Percentiles rank a stretch among this genome's conserved stretches.
Evolutionary conservation across 2,888 invertebrate genomes (phyloP).

Genomic region (Nymphalis polychloros): DNA sequence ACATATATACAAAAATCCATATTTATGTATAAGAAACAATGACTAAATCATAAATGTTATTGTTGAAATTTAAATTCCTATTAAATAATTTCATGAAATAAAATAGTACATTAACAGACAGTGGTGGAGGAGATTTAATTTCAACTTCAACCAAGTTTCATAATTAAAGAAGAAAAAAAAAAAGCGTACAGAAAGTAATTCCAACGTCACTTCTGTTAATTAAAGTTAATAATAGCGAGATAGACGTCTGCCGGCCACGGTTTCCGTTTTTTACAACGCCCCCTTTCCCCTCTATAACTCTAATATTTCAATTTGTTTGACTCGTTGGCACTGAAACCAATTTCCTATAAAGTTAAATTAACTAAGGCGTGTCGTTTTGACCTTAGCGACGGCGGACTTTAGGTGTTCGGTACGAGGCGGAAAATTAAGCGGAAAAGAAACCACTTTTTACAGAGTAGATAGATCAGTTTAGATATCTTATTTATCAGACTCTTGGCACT

Average conservation of each 20-base stretch:
- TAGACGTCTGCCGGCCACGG: constrained; percentile 22
- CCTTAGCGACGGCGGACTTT: constrained; percentile 36
- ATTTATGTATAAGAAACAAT: no score
- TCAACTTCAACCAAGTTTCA: constrained; percentile 38
- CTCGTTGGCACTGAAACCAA: constrained; percentile 37
- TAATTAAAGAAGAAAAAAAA: constrained; percentile 9
- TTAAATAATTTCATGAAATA: not conserved
- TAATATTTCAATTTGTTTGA: constrained; percentile 41
- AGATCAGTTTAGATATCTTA: not conserved
- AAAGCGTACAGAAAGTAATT: constrained; percentile 1
- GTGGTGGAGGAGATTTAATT: constrained; percentile 34
- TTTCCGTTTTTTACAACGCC: constrained; percentile 11
- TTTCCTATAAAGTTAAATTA: constrained; percentile 43
- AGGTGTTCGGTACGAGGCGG: constrained; percentile 30
- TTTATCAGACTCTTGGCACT: not conserved
- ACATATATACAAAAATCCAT: no score
- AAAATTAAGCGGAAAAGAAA: constrained; percentile 25
- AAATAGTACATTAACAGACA: constrained; percentile 2
- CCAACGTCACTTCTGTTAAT: constrained; percentile 19
- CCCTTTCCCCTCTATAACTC: constrained; percentile 15
- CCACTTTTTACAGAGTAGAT: not conserved
- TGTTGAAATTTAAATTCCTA: no score
- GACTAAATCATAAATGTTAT: no score
- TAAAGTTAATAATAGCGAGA: constrained; percentile 29
- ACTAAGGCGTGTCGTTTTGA: constrained; percentile 36